A percentile compares a stretch with the other conserved stretches of the same genome.
Conservation (phyloP, 2,888 invertebrate genomes). For the Troides helena region DNA sequence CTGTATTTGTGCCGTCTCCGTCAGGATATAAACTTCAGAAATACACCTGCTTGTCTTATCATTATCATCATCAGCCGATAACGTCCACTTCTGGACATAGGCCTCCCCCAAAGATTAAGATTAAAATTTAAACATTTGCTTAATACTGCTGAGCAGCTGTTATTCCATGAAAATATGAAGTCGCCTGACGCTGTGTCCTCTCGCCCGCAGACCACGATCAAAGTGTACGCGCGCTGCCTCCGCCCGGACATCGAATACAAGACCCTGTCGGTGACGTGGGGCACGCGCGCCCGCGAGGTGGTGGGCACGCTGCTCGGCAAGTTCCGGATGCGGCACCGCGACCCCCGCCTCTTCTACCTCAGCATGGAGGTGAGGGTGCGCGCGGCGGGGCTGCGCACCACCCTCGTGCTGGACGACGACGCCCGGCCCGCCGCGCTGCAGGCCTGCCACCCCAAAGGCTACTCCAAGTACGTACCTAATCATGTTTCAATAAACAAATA, state of each 20-base stretch:
- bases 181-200: not conserved
- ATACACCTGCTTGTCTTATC: too few species aligned
- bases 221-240: slow-evolving; percentile 93
- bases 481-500: too few species aligned
- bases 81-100: too few species aligned
- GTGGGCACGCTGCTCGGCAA: slow-evolving; percentile 91
- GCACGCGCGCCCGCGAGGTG: slow-evolving; percentile 93
- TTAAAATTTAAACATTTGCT: too few species aligned
- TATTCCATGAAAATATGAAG: too few species aligned
- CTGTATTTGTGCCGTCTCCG: too few species aligned
- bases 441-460: slow-evolving; percentile 95
- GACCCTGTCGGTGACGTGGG: slow-evolving; percentile 93
- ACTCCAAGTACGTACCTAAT: slow-evolving; percentile 87
- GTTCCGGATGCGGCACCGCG: slow-evolving; percentile 94
- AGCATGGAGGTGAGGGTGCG: slow-evolving; percentile 96
- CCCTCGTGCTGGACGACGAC: slow-evolving; percentile 91
- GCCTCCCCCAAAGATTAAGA: too few species aligned
- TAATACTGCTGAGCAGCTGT: too few species aligned
- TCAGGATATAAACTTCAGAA: too few species aligned
- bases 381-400: slow-evolving; percentile 89
- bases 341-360: slow-evolving; percentile 94
- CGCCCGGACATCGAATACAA: slow-evolving; percentile 97
- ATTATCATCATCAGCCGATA: too few species aligned
- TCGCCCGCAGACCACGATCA: slow-evolving; percentile 89
- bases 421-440: slow-evolving; percentile 94